Percentiles rank a stretch among this genome's conserved stretches.
phyloP scores from a whole-genome alignment of 1,140 invertebrate genomes.

The Sminthurides bifidus region DNA sequence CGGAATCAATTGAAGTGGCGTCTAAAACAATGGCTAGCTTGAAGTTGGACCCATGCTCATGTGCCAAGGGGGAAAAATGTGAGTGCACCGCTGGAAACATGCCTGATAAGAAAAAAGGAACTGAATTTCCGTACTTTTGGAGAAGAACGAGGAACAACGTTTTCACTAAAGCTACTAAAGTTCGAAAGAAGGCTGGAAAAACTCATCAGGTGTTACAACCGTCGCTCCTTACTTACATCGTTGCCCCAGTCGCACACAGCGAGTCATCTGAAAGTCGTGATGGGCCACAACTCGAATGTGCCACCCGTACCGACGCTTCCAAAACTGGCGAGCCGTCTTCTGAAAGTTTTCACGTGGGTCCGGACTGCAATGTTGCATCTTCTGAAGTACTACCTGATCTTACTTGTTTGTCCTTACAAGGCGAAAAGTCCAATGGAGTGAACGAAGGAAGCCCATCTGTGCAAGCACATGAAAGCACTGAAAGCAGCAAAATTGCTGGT shows the following conservation, averaged over 20 bases:
- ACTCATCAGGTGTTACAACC: constrained; percentile 4
- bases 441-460: neutral
- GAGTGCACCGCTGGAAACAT: neutral
- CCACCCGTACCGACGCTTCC: neutral
- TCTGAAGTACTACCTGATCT: constrained; percentile 10
- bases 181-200: neutral
- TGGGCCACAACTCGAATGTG: too few species aligned
- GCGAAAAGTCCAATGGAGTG: neutral
- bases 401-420: constrained; percentile 9
- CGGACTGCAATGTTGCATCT: neutral
- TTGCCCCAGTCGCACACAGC: neutral
- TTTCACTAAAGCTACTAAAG: constrained; percentile 8
- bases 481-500: neutral
- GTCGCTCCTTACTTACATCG: constrained; percentile 3
- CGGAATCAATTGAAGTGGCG: neutral
- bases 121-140: constrained; percentile 19
- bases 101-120: neutral
- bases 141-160: constrained; percentile 10
- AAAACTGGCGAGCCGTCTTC: neutral
- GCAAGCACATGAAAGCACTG: neutral
- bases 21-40: constrained; percentile 6
- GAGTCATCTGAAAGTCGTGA: neutral
- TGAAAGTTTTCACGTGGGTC: neutral
- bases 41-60: constrained; percentile 11
- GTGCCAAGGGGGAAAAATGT: constrained; percentile 3